phyloP scores from a whole-genome alignment of 2,113 vertebrate genomes.

The Salvator merianae region DNA sequence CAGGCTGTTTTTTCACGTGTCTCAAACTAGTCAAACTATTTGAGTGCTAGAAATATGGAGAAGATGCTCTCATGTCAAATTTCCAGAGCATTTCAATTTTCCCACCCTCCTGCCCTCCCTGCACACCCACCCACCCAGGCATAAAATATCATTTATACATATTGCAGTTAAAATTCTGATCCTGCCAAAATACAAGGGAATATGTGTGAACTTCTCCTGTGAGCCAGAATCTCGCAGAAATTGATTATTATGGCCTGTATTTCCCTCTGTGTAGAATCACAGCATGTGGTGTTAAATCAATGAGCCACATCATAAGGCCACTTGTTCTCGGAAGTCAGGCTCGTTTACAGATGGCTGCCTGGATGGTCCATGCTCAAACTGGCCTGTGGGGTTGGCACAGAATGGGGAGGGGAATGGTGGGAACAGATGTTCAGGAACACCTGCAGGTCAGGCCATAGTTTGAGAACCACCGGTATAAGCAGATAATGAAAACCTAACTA shows the following conservation, averaged over 20 bases:
- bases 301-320: too few species aligned
- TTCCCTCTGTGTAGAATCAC: background rate
- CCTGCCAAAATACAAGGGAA: background rate
- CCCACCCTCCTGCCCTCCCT: too few species aligned
- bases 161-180: background rate
- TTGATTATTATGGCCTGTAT: background rate
- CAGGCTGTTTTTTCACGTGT: background rate
- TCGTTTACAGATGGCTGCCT: too few species aligned
- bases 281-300: background rate
- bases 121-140: background rate
- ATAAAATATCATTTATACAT: background rate
- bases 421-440: too few species aligned
- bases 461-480: too few species aligned
- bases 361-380: too few species aligned
- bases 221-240: background rate
- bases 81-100: background rate
- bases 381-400: too few species aligned
- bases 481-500: too few species aligned
- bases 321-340: too few species aligned
- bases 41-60: background rate
- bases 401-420: too few species aligned
- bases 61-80: background rate
- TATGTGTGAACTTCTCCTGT: too few species aligned
- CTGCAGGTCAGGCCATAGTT: too few species aligned
- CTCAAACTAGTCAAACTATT: background rate